Base-by-base conservation (phyloP, 2,797 vertebrate genomes). In the Scolopax bukidnonensis region DNA sequence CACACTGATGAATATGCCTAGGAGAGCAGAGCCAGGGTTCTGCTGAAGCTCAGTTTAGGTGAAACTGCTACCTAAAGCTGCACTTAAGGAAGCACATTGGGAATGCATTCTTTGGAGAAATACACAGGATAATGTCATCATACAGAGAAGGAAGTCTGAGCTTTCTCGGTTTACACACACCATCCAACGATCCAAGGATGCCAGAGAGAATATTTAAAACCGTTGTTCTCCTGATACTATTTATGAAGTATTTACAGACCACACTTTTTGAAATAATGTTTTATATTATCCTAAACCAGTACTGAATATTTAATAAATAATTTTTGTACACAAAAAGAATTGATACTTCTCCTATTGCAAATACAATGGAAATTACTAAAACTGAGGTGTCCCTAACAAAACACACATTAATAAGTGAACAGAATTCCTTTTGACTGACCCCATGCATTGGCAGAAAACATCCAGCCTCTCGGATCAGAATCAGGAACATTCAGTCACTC, bases 231-330 rank as follows among this genome's bases (percentile, higher is more conserved):
- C 48, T 70, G 47, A 88, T 86, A 50, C 11, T 85, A 13, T 40
- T 90, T 85, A 82, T 65, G 38, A 94, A 89, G 65, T 91, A 86
- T 91, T 94, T 89, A 91, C 1, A 6, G 67, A 16, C 74, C 30
- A 27, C 18, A 27, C 16, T 9, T 16, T 90, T 81, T 84, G 6
- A 96, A 94, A 70, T 50, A 80, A 54, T 27, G 4, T 48, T 91
- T 79, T 59, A 27, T 54, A 82, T 68, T 28, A 90, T 36, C 28
- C 41, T 69, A 84, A 84, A 70, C 18, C 51, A 85, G 25, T 36
- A 69, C 41, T 68, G 89, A 70, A 93, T 54, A 51, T 4, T 12
- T 56, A 84, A 61, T 25, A 68, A 57, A 67, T 69, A 1, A 33
- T 57, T 65, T 93, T 14, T 16, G 5, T 64, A 76, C 24, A 64